These are phyloP conservation scores for Mythimna vitellina DNA, from an alignment of 2,888 invertebrate genomes.

Conservation along the genomic window DNA sequence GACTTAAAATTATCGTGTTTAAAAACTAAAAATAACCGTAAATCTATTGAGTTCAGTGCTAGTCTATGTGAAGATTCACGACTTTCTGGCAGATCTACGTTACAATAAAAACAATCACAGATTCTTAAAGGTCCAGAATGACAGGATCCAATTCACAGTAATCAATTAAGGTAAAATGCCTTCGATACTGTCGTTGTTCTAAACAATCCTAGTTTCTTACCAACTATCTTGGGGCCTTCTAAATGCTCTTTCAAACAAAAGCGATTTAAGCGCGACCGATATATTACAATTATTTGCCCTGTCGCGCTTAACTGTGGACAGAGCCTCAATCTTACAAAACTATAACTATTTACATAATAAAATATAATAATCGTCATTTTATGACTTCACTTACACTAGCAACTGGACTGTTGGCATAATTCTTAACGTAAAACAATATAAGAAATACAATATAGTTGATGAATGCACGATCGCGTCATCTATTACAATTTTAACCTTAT, in stretches of 20 bases:
- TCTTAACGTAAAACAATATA: background rate
- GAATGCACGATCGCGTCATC: background rate
- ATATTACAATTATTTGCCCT: background rate
- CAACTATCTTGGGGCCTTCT: slow-evolving; percentile 18
- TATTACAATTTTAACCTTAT: slow-evolving; percentile 13
- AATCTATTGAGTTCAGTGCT: slow-evolving; percentile 8
- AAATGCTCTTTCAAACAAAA: background rate
- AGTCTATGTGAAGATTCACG: slow-evolving; percentile 19
- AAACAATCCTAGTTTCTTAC: slow-evolving; percentile 14
- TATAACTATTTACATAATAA: background rate
- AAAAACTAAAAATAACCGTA: slow-evolving; percentile 1
- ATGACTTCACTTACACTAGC: slow-evolving; percentile 40
- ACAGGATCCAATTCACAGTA: background rate
- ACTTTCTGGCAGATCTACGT: slow-evolving; percentile 18
- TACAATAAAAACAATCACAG: slow-evolving; percentile 21
- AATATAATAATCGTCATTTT: slow-evolving; percentile 14
- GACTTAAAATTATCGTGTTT: slow-evolving; percentile 12
- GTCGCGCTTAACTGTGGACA: too few species aligned
- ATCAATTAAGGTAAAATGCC: background rate
- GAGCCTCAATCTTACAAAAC: slow-evolving; percentile 7
- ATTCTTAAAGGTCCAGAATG: background rate
- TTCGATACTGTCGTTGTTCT: background rate
- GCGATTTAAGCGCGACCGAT: background rate
- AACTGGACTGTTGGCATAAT: slow-evolving; percentile 31
- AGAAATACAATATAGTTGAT: background rate